Percentiles rank a stretch among this genome's conserved stretches.
Evolutionary conservation across 2,888 invertebrate species (phyloP).

Genomic region (Zonitis immaculata): DNA sequence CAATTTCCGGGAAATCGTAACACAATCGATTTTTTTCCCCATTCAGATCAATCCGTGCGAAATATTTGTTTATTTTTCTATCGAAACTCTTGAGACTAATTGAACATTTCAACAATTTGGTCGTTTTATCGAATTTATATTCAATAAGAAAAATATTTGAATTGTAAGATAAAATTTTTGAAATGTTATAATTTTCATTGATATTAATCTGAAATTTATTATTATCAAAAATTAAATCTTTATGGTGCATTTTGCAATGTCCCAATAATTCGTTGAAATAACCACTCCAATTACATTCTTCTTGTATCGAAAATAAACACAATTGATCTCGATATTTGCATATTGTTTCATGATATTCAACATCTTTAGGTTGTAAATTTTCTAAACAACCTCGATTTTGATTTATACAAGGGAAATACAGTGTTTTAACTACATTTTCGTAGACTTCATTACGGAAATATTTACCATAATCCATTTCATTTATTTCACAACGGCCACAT

Average conservation of each 20-base stretch:
- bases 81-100: not conserved
- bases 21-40: too few relatives aligned
- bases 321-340: not conserved
- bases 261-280: not conserved
- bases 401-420: not conserved
- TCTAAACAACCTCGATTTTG: not conserved
- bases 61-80: not conserved
- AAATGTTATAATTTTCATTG: not conserved
- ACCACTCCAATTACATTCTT: not conserved
- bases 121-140: not conserved
- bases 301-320: not conserved
- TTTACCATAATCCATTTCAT: not conserved
- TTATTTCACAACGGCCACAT: constrained; percentile 1
- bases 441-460: not conserved
- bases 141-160: not conserved
- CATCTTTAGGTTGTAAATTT: not conserved
- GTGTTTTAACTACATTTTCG: not conserved
- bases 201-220: not conserved
- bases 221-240: not conserved
- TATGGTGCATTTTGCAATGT: not conserved
- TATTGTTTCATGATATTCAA: not conserved
- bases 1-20: not conserved
- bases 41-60: not conserved
- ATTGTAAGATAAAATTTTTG: not conserved
- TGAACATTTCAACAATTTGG: not conserved